Evolutionary conservation across 2,113 vertebrate species (phyloP).

Genomic region (Chiloscyllium plagiosum): DNA sequence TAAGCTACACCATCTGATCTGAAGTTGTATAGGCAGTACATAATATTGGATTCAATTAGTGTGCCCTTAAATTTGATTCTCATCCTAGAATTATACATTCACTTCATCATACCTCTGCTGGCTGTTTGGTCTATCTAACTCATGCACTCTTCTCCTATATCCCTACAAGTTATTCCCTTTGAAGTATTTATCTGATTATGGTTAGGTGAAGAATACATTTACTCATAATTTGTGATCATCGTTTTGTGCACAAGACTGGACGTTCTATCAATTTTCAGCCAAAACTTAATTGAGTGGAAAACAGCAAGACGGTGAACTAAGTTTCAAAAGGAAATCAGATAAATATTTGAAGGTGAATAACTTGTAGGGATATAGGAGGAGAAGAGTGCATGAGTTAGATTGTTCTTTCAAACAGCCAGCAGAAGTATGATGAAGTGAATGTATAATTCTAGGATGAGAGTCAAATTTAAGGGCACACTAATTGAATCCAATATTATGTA

Average conservation of each 20-base stretch:
- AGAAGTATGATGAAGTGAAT: not conserved
- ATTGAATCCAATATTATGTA: not conserved
- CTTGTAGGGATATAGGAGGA: not conserved
- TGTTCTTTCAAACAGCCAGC: not conserved
- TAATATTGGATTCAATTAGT: not conserved
- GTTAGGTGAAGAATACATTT: not conserved
- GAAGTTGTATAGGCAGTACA: not conserved
- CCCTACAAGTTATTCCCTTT: not conserved
- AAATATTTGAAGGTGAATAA: not conserved
- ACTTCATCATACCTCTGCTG: not conserved
- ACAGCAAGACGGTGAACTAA: too few relatives aligned
- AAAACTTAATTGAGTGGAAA: not conserved
- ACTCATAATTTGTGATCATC: not conserved
- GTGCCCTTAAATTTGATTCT: not conserved
- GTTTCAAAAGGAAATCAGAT: not conserved
- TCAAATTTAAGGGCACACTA: not conserved
- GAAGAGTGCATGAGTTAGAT: not conserved
- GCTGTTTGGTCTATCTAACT: not conserved
- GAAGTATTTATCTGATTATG: not conserved
- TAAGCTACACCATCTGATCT: not conserved
- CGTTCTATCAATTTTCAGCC: not conserved
- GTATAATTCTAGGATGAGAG: not conserved
- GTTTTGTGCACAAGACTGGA: not conserved
- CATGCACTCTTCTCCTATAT: not conserved
- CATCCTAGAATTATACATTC: not conserved